Conservation (phyloP, 2,888 invertebrate species). For the Temnothorax ravouxi region DNA sequence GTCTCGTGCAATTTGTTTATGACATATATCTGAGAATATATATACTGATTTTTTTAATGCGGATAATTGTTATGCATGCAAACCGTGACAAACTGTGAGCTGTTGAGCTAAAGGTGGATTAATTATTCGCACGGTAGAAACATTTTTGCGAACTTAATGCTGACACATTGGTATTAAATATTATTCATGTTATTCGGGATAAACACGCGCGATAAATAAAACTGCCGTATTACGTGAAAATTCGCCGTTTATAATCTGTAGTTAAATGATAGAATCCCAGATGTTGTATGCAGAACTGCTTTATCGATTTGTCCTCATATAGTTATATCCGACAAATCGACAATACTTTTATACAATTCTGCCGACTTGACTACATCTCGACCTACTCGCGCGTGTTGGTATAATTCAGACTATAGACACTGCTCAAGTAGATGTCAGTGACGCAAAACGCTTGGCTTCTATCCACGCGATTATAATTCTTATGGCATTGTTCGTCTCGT, state of each 20-base stretch:
- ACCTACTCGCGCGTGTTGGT: slow-evolving; percentile 31
- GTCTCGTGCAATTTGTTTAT: neutral
- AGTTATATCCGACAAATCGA: slow-evolving; percentile 20
- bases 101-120: neutral
- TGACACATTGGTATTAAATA: neutral
- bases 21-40: neutral
- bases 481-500: neutral
- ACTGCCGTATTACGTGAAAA: neutral
- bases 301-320: slow-evolving; percentile 42
- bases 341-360: neutral
- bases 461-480: slow-evolving; percentile 25
- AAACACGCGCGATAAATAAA: neutral
- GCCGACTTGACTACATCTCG: slow-evolving; percentile 24
- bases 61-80: neutral
- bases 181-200: neutral
- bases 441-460: neutral
- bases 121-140: slow-evolving; percentile 7
- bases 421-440: neutral
- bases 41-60: neutral
- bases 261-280: neutral
- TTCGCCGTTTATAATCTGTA: neutral
- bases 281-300: neutral
- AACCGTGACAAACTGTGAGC: neutral
- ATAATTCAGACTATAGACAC: slow-evolving; percentile 28
- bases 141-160: slow-evolving; percentile 3